Base-by-base conservation (phyloP, 2,888 invertebrate species). In the Meta bourneti region DNA sequence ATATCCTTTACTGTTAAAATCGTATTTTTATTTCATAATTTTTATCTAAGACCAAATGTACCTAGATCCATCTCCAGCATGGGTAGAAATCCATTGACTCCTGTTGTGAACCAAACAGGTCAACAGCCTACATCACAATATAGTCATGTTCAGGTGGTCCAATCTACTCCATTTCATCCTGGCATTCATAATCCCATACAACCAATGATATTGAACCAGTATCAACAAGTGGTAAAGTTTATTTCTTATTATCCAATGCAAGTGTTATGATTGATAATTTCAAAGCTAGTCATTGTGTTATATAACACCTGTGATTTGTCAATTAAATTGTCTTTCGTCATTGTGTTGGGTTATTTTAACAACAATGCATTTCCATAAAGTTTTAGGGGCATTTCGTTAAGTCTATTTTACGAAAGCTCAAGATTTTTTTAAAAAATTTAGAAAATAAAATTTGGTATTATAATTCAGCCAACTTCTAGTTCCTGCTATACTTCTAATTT, bases 21-120 rank as follows among this genome's bases (percentile, higher is more conserved):
- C n/a, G 19, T 70, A 70, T 80, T 20, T 20, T 61, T 69, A n/a
- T 70, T 71, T 52, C 16, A 90, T 81, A 69, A 9, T 48, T 86
- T 70, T 86, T 90, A 81, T 75, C 19, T 19, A 8, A 72, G 90
- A 16, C 82, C 48, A 48, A 78, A 16, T 72, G 72, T 79, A 7
- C 78, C 82, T 13, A 69, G 91, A 9, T 9, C 82, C 48, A 61
- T 91, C 54, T 74, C 77, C 0, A 78, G n/a, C 11, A 91, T 91
- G 83, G 48, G 72, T 6, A 71, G 91, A n/a, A 79, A 54, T 16
- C 78, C 78, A 9, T 69, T 91, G 52, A 49, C 75, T 51, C 20
- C 82, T 19, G 91, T 91, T 51, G 91, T 91, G 11, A 91, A 87
- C 54, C 87, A 77, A 49, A 54, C 83, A n/a, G 84, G 79, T n/a